Conservation (phyloP, 1,140 invertebrate species). For the Tenebrio molitor region DNA sequence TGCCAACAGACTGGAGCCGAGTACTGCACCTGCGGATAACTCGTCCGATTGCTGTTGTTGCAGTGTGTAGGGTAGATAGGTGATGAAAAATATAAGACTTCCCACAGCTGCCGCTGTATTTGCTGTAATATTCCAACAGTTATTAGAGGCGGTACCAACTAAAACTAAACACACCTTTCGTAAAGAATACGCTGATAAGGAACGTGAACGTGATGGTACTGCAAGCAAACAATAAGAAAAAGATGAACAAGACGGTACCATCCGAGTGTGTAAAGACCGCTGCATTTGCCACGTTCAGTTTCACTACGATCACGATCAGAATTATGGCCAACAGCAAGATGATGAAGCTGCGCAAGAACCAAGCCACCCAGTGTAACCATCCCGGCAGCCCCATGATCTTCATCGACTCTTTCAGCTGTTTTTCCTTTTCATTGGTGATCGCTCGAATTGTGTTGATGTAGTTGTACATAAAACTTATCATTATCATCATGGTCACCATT, state of each 20-base stretch:
- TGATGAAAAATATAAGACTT: conserved; percentile 80
- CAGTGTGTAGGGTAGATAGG: conserved; percentile 75
- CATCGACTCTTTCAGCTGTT: conserved; percentile 84
- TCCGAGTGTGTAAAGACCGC: conserved; percentile 33
- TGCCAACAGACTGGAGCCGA: background rate
- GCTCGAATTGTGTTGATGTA: conserved; percentile 82
- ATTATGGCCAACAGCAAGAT: conserved; percentile 74
- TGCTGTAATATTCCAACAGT: conserved; percentile 66
- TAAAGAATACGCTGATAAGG: conserved; percentile 76
- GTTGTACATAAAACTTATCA: conserved; percentile 82
- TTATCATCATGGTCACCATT: conserved; percentile 74
- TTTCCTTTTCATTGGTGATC: conserved; percentile 73
- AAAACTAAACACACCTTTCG: conserved; percentile 76
- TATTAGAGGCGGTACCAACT: background rate
- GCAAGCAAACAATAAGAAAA: conserved; percentile 69
- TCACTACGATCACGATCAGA: conserved; percentile 67
- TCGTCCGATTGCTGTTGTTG: no score
- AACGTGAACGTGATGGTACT: conserved; percentile 75
- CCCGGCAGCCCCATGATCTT: conserved; percentile 87
- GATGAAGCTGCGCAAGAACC: conserved; percentile 83
- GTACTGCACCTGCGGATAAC: background rate
- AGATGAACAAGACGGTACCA: conserved; percentile 65
- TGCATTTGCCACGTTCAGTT: conserved; percentile 15
- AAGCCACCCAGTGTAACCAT: conserved; percentile 87
- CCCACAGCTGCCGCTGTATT: conserved; percentile 78